Conservation (phyloP, 1,140 invertebrate genomes). For the Drosophila novamexicana region DNA sequence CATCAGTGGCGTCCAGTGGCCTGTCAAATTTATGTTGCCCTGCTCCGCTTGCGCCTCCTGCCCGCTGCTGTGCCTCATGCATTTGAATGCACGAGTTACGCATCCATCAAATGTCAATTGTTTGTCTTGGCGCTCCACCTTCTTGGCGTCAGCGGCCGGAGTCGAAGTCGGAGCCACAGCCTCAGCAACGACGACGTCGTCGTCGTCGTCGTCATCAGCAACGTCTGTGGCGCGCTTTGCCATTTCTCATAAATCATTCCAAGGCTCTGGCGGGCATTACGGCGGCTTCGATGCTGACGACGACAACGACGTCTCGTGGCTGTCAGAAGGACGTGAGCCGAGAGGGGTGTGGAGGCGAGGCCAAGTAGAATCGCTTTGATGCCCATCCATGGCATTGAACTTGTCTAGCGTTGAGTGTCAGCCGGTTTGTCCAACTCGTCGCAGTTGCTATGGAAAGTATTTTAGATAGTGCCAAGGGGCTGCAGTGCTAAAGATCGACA, state of each 20-base stretch:
- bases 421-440: slow-evolving; percentile 50
- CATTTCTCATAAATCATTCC: slow-evolving; percentile 80
- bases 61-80: neutral
- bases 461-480: slow-evolving; percentile 17
- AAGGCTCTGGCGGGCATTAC: slow-evolving; percentile 57
- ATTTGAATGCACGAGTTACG: slow-evolving; percentile 82
- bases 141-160: slow-evolving; percentile 34
- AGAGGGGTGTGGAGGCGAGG: slow-evolving; percentile 10
- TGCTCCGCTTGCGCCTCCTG: neutral
- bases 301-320: slow-evolving; percentile 46
- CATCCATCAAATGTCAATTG: slow-evolving; percentile 83
- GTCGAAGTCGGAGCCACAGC: neutral
- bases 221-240: slow-evolving; percentile 38
- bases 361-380: slow-evolving; percentile 54
- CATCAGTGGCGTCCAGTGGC: slow-evolving; percentile 26
- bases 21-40: slow-evolving; percentile 63
- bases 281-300: slow-evolving; percentile 30
- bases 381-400: slow-evolving; percentile 79
- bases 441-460: slow-evolving; percentile 37
- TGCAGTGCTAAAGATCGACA: too few species aligned
- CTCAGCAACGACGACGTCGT: neutral
- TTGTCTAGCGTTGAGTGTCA: slow-evolving; percentile 59
- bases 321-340: slow-evolving; percentile 41
- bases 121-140: slow-evolving; percentile 79
- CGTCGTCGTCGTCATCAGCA: slow-evolving; percentile 1